Percentiles rank a stretch among this genome's conserved stretches.
These are phyloP conservation scores for Cliona cf. orientalis DNA, from an alignment of 37 sponge, comb jelly and placozoan genomes.

Conservation along the genomic window DNA sequence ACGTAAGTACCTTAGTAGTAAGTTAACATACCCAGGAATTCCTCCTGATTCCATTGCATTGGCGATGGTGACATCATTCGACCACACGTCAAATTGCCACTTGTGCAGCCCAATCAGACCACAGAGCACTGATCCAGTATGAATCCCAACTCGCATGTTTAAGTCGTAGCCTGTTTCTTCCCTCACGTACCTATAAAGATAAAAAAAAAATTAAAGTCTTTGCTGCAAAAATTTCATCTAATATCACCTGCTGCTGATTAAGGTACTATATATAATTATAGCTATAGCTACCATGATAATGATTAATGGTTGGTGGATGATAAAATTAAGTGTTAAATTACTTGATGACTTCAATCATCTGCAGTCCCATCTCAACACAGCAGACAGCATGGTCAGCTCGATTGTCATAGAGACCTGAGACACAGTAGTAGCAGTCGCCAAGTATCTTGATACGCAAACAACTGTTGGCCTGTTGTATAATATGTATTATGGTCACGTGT, in stretches of 20 bases:
- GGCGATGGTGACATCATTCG: constrained; percentile 77
- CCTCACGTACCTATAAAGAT: constrained; percentile 8
- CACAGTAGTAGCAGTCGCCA: constrained; percentile 95
- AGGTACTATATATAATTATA: too few relatives aligned
- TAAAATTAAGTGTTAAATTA: too few relatives aligned
- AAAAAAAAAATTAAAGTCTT: too few relatives aligned
- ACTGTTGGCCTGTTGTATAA: constrained; percentile 44
- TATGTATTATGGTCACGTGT: background rate
- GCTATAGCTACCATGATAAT: too few relatives aligned
- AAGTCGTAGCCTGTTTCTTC: constrained; percentile 41
- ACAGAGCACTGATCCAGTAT: constrained; percentile 82
- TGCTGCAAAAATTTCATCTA: too few relatives aligned
- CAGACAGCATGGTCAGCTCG: constrained; percentile 65
- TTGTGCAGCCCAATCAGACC: constrained; percentile 81
- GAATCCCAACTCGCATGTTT: constrained; percentile 86
- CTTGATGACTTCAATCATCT: constrained; percentile 68
- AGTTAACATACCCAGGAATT: constrained; percentile 11
- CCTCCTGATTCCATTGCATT: constrained; percentile 85
- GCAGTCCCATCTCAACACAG: constrained; percentile 87
- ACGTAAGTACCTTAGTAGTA: background rate
- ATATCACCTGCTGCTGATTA: too few relatives aligned
- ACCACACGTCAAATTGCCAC: constrained; percentile 92
- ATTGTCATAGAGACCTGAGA: constrained; percentile 72
- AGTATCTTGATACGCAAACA: constrained; percentile 88
- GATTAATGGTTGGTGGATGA: too few relatives aligned